Conservation (phyloP, 2,113 vertebrate genomes). For the Lepus americanus region DNA sequence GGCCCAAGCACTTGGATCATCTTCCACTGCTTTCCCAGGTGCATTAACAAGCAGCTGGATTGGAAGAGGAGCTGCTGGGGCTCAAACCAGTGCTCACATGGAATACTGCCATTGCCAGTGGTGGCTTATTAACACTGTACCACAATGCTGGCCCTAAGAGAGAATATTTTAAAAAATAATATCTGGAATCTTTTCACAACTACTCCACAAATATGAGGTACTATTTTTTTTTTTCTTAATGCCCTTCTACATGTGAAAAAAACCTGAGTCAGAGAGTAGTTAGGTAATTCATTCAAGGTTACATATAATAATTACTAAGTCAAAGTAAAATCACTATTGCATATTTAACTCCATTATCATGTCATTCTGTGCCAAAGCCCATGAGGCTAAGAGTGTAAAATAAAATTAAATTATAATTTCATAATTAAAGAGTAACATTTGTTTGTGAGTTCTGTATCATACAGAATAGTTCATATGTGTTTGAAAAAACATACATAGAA, state of each 20-base stretch:
- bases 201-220: neutral
- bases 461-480: neutral
- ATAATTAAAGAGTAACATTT: neutral
- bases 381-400: neutral
- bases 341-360: neutral
- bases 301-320: neutral
- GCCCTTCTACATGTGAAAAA: neutral
- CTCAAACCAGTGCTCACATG: too few species aligned
- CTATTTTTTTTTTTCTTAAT: neutral
- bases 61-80: too few species aligned
- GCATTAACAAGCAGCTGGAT: too few species aligned
- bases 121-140: neutral
- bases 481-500: neutral
- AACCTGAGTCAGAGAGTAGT: neutral
- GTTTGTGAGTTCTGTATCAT: neutral
- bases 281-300: neutral
- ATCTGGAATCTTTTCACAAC: neutral
- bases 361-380: neutral
- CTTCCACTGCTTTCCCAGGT: too few species aligned
- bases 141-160: too few species aligned
- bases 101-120: too few species aligned
- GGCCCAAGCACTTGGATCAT: too few species aligned
- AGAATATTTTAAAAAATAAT: neutral
- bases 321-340: neutral
- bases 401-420: neutral